Base-by-base conservation (phyloP, 2,113 vertebrate genomes). In the Lethenteron reissneri region DNA sequence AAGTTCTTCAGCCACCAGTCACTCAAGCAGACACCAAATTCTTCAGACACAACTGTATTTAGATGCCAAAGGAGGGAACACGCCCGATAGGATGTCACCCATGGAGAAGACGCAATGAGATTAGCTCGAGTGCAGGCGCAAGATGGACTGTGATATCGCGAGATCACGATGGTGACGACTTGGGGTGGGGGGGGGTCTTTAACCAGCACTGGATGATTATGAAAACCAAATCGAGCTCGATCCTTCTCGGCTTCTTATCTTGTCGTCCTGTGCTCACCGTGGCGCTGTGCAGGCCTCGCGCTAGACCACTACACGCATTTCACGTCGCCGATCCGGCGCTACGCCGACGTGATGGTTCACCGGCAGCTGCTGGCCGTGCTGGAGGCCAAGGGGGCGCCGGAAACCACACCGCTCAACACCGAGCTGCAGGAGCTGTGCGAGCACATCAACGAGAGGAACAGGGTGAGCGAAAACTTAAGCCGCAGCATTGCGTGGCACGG, bases 261-360 rank as follows among this genome's bases (percentile, higher is more conserved):
- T 3, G 2, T 68, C 25, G 25, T 68, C 25, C 64, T 68, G 25
- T 25, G n/a, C 64, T 68, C 64, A 17, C 64, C 64, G n/a, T 25
- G 25, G 25, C 41, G 41, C 69, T 69, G 58, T 13, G 15, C 62
- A 99, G 94, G 91, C 76, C 84, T 99, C 59, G 94, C 92, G 72
- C 79, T 99, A 72, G 89, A 92, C 71, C 85, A 82, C 72, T 97
- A 99, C 76, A 96, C 94, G 3, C 94, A 99, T 75, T 99, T 99
- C 78, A 97, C 94, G 1, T 97, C 94, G 2, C 94, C 94, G 10
- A 99, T 99, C 78, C 84, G 94, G 74, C 89, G 94, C 73, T 99
- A 99, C 0, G 86, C 92, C 0, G 94, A 99, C 78, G 80, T 96
- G 0, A 69, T 90, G 12, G 92, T 90, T 12, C 94, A 99, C 76